These are phyloP conservation scores for Balaeniceps rex DNA, from an alignment of 2,113 vertebrate species.

Conservation along the genomic window DNA sequence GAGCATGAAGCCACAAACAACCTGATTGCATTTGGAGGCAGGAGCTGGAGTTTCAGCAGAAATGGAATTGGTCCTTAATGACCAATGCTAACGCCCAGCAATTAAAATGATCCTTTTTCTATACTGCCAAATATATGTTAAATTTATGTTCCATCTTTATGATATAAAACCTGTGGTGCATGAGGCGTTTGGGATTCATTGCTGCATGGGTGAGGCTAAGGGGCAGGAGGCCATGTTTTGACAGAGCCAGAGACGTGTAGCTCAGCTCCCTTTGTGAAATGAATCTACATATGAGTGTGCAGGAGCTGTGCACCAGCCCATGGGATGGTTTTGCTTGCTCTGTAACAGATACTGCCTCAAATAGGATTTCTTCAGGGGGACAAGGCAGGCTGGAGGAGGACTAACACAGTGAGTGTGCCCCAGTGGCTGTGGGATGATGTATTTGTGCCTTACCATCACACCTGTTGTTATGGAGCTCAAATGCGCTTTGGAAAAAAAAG, in stretches of 20 bases:
- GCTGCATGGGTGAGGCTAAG: not conserved
- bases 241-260: not conserved
- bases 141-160: not conserved
- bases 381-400: not conserved
- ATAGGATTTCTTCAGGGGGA: not conserved
- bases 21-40: not conserved
- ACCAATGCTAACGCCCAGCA: not conserved
- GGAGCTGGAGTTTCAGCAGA: not conserved
- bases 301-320: not conserved
- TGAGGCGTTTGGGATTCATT: not conserved
- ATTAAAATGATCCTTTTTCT: not conserved
- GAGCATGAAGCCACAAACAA: not conserved
- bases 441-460: conserved; percentile 46
- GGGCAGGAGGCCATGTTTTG: not conserved
- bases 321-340: not conserved
- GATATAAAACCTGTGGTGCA: not conserved
- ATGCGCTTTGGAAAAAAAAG: not conserved
- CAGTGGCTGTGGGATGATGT: not conserved
- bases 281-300: accelerated
- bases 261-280: not conserved
- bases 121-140: not conserved
- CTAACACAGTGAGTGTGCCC: not conserved
- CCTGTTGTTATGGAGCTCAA: conserved; percentile 62
- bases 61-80: not conserved
- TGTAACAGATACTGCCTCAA: not conserved